A percentile compares a stretch with the other conserved stretches of the same genome.
phyloP scores from a whole-genome alignment of 1,140 invertebrate genomes.

The Chrysopa pallens region DNA sequence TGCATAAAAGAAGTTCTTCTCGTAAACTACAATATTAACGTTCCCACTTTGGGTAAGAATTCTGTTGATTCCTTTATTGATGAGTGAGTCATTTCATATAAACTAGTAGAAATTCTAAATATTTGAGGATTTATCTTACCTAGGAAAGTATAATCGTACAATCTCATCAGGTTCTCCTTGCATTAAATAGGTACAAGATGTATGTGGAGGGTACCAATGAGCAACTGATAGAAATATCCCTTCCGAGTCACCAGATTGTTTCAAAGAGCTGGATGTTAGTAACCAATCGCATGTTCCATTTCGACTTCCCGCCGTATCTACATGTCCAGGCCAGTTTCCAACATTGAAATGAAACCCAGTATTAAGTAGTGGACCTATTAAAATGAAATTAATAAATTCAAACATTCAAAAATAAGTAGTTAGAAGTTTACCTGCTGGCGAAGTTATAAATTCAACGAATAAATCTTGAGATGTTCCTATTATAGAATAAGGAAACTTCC shows the following conservation, averaged over 20 bases:
- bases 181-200: slow-evolving; percentile 76
- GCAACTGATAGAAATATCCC: slow-evolving; percentile 78
- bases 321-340: slow-evolving; percentile 79
- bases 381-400: background rate
- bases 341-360: slow-evolving; percentile 89
- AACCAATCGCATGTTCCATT: slow-evolving; percentile 78
- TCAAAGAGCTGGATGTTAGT: slow-evolving; percentile 59
- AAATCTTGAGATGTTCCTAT: slow-evolving; percentile 79
- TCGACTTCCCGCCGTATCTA: slow-evolving; percentile 64
- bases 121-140: slow-evolving; percentile 35
- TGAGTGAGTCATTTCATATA: too few relatives aligned
- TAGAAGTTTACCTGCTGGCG: slow-evolving; percentile 44
- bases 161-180: slow-evolving; percentile 68
- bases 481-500: slow-evolving; percentile 84
- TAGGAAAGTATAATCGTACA: slow-evolving; percentile 71
- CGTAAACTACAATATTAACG: too few relatives aligned
- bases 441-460: slow-evolving; percentile 81
- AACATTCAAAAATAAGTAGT: background rate
- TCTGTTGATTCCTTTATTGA: too few relatives aligned
- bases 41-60: too few relatives aligned
- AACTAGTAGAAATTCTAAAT: too few relatives aligned
- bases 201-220: slow-evolving; percentile 83
- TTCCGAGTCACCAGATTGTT: slow-evolving; percentile 54
- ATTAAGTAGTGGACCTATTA: slow-evolving; percentile 60
- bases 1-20: too few relatives aligned